These are phyloP conservation scores for Oligia strigilis DNA, from an alignment of 2,888 invertebrate species.

Conservation along the genomic window DNA sequence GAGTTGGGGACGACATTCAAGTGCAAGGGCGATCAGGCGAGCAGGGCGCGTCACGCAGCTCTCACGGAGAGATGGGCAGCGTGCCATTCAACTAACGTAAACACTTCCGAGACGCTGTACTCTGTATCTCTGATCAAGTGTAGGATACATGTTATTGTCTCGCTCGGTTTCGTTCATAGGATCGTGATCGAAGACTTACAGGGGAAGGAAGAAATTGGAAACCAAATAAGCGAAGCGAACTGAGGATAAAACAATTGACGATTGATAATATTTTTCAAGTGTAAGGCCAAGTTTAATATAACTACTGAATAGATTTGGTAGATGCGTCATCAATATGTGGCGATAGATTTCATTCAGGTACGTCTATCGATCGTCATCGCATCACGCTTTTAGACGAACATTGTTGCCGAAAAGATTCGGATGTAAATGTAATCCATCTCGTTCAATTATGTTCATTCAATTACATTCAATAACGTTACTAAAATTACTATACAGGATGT, in stretches of 20 bases:
- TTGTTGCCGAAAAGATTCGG: neutral
- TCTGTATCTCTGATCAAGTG: conserved; percentile 19
- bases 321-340: conserved; percentile 25
- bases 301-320: neutral
- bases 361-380: neutral
- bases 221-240: conserved; percentile 14
- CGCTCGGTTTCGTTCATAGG: conserved; percentile 1
- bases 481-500: neutral
- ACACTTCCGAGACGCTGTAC: conserved; percentile 65
- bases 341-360: conserved; percentile 13
- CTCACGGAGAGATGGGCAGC: conserved; percentile 67
- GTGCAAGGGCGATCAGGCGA: conserved; percentile 71
- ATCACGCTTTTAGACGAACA: neutral
- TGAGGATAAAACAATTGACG: neutral
- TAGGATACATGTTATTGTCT: conserved; percentile 1
- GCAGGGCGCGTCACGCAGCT: conserved; percentile 49
- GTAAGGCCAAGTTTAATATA: neutral
- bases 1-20: conserved; percentile 65
- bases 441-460: conserved; percentile 32
- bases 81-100: conserved; percentile 71
- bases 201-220: conserved; percentile 3
- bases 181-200: conserved; percentile 18
- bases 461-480: conserved; percentile 16
- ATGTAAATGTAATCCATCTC: neutral
- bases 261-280: too few relatives aligned